Evolutionary conservation across 2,888 invertebrate genomes (phyloP).

Genomic region (Apodemia mormo): DNA sequence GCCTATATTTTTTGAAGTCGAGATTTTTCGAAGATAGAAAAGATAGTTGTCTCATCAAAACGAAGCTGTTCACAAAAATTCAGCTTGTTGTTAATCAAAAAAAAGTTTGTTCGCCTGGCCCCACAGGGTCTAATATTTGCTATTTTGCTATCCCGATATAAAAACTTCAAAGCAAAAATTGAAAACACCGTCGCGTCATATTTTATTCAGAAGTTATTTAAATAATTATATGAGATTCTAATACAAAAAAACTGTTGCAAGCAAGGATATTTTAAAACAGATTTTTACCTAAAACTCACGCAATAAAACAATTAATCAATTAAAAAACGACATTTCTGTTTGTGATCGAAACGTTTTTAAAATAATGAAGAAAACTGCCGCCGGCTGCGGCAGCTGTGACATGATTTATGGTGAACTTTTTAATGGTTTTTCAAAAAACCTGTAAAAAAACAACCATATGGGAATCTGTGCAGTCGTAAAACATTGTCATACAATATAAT

Average conservation of each 20-base stretch:
- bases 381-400: slow-evolving; percentile 62
- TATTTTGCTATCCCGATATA: too few relatives aligned
- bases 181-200: too few relatives aligned
- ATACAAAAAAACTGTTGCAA: background rate
- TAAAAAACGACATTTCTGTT: slow-evolving; percentile 42
- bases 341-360: slow-evolving; percentile 50
- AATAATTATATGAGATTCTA: background rate
- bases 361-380: slow-evolving; percentile 50
- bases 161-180: too few relatives aligned
- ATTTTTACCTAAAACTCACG: slow-evolving; percentile 33
- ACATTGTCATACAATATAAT: slow-evolving; percentile 16
- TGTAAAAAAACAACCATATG: slow-evolving; percentile 38
- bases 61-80: too few relatives aligned
- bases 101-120: too few relatives aligned
- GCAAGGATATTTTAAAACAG: background rate
- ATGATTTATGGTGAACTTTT: slow-evolving; percentile 73
- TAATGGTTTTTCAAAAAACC: slow-evolving; percentile 76
- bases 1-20: too few relatives aligned
- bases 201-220: too few relatives aligned
- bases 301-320: slow-evolving; percentile 48
- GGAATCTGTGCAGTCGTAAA: slow-evolving; percentile 9
- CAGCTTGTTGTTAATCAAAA: too few relatives aligned
- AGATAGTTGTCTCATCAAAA: too few relatives aligned
- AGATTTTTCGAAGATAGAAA: too few relatives aligned
- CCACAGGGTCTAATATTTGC: too few relatives aligned